Conservation (phyloP, 2,113 vertebrate genomes). For the Myanophis thanlyinensis region DNA sequence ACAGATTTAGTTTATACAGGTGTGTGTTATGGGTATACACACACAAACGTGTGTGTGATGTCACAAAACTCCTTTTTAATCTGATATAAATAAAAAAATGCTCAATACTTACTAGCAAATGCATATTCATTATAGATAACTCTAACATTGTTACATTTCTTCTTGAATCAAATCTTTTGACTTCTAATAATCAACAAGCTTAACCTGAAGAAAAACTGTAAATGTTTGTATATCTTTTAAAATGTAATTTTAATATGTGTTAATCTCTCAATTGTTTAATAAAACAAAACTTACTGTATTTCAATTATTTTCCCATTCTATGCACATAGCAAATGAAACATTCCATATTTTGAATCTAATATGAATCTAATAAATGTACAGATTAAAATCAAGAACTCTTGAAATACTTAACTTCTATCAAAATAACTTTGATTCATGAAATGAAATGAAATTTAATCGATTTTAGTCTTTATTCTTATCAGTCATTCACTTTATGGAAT, state of each 20-base stretch:
- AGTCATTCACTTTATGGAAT: not conserved
- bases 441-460: not conserved
- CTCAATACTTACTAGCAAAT: not conserved
- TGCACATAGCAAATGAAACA: not conserved
- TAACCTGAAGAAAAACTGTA: not conserved
- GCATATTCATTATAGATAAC: not conserved
- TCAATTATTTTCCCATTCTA: not conserved
- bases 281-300: not conserved
- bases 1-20: conserved; percentile 7
- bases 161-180: not conserved
- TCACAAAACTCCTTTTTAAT: not conserved
- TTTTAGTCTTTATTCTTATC: not conserved
- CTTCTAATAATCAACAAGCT: not conserved
- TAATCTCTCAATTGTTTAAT: not conserved
- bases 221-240: not conserved
- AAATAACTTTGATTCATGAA: not conserved
- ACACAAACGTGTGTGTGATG: too few species aligned
- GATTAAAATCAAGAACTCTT: not conserved
- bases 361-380: not conserved
- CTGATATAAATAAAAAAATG: not conserved
- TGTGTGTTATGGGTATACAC: too few species aligned
- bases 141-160: not conserved
- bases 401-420: not conserved
- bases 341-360: not conserved
- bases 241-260: not conserved